Evolutionary conservation across 2,113 vertebrate species (phyloP).

Genomic region (Colistium nudipinnis): DNA sequence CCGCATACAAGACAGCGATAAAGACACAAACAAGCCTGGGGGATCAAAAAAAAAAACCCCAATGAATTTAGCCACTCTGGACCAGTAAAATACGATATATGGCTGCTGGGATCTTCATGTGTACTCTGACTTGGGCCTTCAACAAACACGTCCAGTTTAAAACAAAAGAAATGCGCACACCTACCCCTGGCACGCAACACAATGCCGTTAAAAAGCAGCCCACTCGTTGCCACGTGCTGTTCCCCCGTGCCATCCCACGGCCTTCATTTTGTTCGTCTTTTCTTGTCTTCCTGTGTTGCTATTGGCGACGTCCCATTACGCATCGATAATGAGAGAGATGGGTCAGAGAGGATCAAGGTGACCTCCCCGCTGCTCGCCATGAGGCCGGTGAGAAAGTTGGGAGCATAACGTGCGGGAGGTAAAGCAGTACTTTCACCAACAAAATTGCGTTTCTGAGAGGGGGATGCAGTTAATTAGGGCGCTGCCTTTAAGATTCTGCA

Average conservation of each 20-base stretch:
- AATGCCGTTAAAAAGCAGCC: slow-evolving; percentile 9
- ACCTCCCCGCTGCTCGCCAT: slow-evolving; percentile 55
- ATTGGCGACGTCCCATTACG: slow-evolving; percentile 76
- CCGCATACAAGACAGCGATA: slow-evolving; percentile 41
- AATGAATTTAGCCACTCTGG: slow-evolving; percentile 45
- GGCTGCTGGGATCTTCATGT: slow-evolving; percentile 32
- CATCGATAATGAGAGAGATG: slow-evolving; percentile 37
- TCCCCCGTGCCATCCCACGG: slow-evolving; percentile 3
- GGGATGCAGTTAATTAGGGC: slow-evolving; percentile 62
- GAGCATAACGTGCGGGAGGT: slow-evolving; percentile 5
- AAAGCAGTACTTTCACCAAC: slow-evolving; percentile 50
- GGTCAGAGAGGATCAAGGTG: slow-evolving; percentile 58
- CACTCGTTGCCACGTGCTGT: slow-evolving; percentile 7
- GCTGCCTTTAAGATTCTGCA: slow-evolving; percentile 14
- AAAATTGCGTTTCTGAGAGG: slow-evolving; percentile 48
- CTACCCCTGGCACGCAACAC: slow-evolving; percentile 30
- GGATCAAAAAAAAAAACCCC: slow-evolving; percentile 38
- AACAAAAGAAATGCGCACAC: slow-evolving; percentile 27
- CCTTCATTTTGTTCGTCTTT: background rate
- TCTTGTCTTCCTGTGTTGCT: slow-evolving; percentile 57
- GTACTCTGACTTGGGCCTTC: slow-evolving; percentile 25
- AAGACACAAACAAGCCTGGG: slow-evolving; percentile 57
- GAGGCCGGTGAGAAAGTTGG: slow-evolving; percentile 40
- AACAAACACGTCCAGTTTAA: slow-evolving; percentile 23
- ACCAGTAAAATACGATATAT: slow-evolving; percentile 36